Conservation (phyloP, 2,888 invertebrate species). For the Phymatocera aterrima region DNA sequence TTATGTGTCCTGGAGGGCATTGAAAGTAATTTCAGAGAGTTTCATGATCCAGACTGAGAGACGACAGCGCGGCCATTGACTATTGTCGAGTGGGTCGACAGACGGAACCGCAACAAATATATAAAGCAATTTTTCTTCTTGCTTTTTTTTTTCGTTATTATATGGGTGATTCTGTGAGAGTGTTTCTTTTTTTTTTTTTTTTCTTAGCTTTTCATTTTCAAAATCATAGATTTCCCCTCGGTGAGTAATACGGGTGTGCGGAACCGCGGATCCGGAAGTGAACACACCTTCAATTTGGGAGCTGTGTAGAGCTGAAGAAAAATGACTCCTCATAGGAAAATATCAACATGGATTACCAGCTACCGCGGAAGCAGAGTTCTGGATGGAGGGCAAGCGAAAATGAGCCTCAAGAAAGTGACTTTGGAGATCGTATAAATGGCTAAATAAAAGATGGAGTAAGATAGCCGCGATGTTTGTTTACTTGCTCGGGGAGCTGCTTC, state of each 20-base stretch:
- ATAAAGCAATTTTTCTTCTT: constrained; percentile 15
- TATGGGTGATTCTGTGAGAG: background rate
- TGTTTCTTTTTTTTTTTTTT: background rate
- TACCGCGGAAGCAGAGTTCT: no score
- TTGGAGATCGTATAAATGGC: constrained; percentile 53
- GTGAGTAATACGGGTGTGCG: no score
- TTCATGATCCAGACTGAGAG: constrained; percentile 27
- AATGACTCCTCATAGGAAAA: no score
- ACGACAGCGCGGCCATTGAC: constrained; percentile 27
- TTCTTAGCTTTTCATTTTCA: no score
- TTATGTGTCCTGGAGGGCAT: constrained; percentile 48
- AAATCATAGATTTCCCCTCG: no score
- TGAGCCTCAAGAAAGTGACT: constrained; percentile 15
- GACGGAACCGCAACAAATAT: constrained; percentile 22
- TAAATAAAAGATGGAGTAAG: constrained; percentile 58
- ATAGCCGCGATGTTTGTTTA: constrained; percentile 50
- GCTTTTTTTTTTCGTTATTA: no score
- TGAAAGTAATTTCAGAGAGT: constrained; percentile 51
- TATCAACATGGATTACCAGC: no score
- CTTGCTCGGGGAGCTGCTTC: constrained; percentile 7
- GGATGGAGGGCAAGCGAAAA: background rate
- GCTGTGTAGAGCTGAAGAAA: no score
- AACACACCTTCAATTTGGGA: no score
- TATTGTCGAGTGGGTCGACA: constrained; percentile 38
- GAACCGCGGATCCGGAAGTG: no score